These are phyloP conservation scores for Cephus runcator DNA, from an alignment of 2,888 invertebrate species.

Conservation along the genomic window DNA sequence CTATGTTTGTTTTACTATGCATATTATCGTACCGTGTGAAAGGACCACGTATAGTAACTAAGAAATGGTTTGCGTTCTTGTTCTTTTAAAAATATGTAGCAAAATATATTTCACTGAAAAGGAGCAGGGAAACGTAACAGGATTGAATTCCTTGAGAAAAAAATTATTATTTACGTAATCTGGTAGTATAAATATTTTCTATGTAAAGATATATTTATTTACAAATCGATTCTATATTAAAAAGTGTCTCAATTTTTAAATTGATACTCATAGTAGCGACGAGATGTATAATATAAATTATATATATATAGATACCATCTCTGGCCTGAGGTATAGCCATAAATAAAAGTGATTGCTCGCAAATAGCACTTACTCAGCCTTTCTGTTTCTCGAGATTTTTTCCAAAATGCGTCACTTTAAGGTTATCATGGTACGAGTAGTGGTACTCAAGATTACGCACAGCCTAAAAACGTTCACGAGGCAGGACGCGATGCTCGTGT, in stretches of 20 bases:
- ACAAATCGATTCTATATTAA: not conserved
- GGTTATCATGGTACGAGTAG: conserved; percentile 6
- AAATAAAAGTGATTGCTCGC: conserved; percentile 9
- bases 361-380: conserved; percentile 27
- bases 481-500: not conserved
- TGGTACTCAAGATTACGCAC: conserved; percentile 15
- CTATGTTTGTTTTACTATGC: not conserved
- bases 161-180: not conserved
- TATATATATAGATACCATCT: not conserved
- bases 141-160: not conserved
- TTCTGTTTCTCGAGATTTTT: conserved; percentile 17
- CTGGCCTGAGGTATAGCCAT: not conserved
- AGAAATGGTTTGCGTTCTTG: not conserved
- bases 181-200: not conserved
- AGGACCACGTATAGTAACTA: not conserved
- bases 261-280: not conserved
- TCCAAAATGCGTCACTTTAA: conserved; percentile 21
- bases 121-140: not conserved
- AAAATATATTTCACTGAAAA: not conserved
- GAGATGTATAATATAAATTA: not conserved
- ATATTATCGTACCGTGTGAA: not conserved
- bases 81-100: not conserved
- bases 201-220: conserved; percentile 2
- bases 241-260: not conserved
- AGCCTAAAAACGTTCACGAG: conserved; percentile 16